Percentiles rank a stretch among this genome's conserved stretches.
These are phyloP conservation scores for Romanomermis culicivorax DNA, from an alignment of 2,888 invertebrate species.

Conservation along the genomic window DNA sequence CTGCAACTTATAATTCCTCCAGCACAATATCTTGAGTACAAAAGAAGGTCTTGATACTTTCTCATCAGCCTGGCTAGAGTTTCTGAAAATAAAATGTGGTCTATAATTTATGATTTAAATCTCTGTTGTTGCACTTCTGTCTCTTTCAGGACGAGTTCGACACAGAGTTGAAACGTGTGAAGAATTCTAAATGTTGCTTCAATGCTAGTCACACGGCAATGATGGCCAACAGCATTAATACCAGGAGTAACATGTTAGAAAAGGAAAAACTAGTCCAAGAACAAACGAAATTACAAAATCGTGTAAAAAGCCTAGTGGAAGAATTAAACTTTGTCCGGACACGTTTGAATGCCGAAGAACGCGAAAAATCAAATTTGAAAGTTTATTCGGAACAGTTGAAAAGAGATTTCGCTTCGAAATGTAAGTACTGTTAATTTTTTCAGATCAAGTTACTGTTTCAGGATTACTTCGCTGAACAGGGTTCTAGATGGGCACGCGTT, in stretches of 20 bases:
- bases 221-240: no score
- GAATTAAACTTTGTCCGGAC: not conserved
- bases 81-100: no score
- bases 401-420: not conserved
- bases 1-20: no score
- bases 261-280: not conserved
- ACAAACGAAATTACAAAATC: not conserved
- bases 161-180: slow-evolving; percentile 7
- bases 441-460: no score
- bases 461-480: no score
- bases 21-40: no score
- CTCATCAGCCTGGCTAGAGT: no score
- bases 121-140: no score
- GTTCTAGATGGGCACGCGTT: no score
- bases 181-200: not conserved
- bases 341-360: not conserved
- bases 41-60: no score
- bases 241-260: not conserved
- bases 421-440: no score
- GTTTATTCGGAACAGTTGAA: not conserved
- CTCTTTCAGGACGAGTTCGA: slow-evolving; percentile 8
- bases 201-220: not conserved
- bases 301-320: not conserved
- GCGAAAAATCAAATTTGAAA: not conserved
- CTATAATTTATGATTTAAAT: no score